A percentile compares a stretch with the other conserved stretches of the same genome.
phyloP scores from a whole-genome alignment of 2,797 vertebrate species.

The Tachyglossus aculeatus region DNA sequence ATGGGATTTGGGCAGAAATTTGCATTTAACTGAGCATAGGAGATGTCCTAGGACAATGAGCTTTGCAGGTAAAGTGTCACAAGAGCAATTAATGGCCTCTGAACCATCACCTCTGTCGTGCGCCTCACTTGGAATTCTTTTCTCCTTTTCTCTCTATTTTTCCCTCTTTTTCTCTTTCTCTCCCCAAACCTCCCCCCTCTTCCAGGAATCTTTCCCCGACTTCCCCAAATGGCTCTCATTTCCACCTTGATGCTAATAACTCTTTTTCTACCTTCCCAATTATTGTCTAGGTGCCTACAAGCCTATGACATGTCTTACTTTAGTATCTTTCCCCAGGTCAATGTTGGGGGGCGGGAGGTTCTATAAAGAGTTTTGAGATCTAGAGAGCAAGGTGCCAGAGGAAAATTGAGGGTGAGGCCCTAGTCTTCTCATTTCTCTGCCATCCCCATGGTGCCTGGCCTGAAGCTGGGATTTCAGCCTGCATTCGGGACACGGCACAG shows the following conservation, averaged over 20 bases:
- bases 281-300: neutral
- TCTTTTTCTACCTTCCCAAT: neutral
- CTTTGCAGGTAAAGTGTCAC: neutral
- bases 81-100: neutral
- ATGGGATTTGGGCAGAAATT: too few species aligned
- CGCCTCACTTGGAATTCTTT: too few species aligned
- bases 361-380: neutral
- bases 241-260: neutral
- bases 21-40: neutral
- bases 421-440: too few species aligned
- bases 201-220: neutral
- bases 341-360: neutral
- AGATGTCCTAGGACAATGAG: neutral
- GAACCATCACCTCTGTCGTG: neutral
- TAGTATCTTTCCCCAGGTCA: neutral
- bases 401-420: too few species aligned
- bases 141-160: neutral
- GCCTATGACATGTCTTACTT: neutral
- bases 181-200: neutral
- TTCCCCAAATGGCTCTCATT: neutral
- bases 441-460: too few species aligned
- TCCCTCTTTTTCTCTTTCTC: neutral
- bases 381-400: too few species aligned
- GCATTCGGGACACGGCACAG: too few species aligned
- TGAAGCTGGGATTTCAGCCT: too few species aligned